phyloP scores from a whole-genome alignment of 2,113 vertebrate species.

The Sceloporus undulatus region DNA sequence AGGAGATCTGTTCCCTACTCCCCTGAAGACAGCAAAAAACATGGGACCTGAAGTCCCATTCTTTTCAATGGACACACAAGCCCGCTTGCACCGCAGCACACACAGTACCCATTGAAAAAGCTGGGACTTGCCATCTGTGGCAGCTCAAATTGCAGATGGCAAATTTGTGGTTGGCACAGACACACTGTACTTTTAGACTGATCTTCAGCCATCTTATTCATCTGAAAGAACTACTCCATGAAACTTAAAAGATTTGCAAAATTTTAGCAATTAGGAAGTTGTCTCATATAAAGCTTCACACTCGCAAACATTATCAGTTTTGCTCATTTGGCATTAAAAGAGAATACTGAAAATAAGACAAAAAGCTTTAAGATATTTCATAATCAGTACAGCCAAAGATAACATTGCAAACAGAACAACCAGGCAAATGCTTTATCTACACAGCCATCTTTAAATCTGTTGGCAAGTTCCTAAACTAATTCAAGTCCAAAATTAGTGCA shows the following conservation, averaged over 20 bases:
- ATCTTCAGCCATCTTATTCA: background rate
- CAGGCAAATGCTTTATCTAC: background rate
- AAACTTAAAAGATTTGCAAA: background rate
- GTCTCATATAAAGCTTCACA: background rate
- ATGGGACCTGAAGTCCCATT: no score
- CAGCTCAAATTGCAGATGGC: no score
- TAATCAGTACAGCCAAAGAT: background rate
- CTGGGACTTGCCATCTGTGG: no score
- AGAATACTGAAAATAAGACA: background rate
- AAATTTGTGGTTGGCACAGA: no score
- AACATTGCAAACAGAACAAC: background rate
- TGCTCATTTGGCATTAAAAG: background rate
- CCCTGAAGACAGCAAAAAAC: no score
- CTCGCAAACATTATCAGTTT: background rate
- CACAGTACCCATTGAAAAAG: no score
- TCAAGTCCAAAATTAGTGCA: background rate
- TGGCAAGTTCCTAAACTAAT: background rate
- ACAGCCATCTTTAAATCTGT: background rate
- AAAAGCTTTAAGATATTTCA: background rate
- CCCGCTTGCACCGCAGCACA: no score
- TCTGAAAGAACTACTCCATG: background rate
- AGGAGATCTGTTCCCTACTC: no score
- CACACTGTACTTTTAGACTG: no score
- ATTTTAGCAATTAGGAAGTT: background rate
- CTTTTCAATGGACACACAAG: no score